Percentiles rank a stretch among this genome's conserved stretches.
Conservation (phyloP, 2,888 invertebrate species). For the Eupithecia dodoneata region DNA sequence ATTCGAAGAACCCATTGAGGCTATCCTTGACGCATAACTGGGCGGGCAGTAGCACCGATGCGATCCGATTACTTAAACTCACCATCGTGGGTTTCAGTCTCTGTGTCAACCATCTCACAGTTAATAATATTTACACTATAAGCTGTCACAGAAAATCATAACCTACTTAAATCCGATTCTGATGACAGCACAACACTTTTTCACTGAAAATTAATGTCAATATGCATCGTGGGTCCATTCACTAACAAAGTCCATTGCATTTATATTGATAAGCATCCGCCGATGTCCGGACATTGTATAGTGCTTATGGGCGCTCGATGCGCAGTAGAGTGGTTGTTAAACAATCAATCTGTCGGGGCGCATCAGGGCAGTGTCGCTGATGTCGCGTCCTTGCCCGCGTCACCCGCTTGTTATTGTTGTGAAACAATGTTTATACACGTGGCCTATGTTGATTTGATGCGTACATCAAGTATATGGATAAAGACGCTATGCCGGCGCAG, state of each 20-base stretch:
- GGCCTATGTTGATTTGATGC: constrained; percentile 71
- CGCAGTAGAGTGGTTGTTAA: constrained; percentile 53
- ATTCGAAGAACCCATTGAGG: constrained; percentile 70
- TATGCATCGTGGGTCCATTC: constrained; percentile 46
- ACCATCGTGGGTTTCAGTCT: constrained; percentile 58
- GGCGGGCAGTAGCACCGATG: constrained; percentile 44
- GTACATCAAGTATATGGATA: constrained; percentile 70
- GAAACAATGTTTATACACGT: constrained; percentile 83
- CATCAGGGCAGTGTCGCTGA: constrained; percentile 53
- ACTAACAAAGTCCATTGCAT: constrained; percentile 53
- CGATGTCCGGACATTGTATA: constrained; percentile 48
- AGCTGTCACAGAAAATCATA: constrained; percentile 45
- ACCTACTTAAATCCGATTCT: constrained; percentile 47
- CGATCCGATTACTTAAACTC: constrained; percentile 55
- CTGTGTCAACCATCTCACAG: constrained; percentile 59
- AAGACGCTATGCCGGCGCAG: constrained; percentile 72
- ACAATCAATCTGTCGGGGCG: constrained; percentile 57
- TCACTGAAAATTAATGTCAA: constrained; percentile 42
- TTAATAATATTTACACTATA: constrained; percentile 40
- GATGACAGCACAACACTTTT: constrained; percentile 22
- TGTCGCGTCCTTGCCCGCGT: constrained; percentile 72
- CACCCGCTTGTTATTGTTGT: constrained; percentile 80
- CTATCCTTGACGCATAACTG: constrained; percentile 69
- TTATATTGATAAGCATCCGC: constrained; percentile 50
- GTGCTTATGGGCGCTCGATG: constrained; percentile 46